Evolutionary conservation across 1,140 invertebrate species (phyloP), one percentile per base, ranked within the genome.

Genomic region (Bombus breviceps): DNA sequence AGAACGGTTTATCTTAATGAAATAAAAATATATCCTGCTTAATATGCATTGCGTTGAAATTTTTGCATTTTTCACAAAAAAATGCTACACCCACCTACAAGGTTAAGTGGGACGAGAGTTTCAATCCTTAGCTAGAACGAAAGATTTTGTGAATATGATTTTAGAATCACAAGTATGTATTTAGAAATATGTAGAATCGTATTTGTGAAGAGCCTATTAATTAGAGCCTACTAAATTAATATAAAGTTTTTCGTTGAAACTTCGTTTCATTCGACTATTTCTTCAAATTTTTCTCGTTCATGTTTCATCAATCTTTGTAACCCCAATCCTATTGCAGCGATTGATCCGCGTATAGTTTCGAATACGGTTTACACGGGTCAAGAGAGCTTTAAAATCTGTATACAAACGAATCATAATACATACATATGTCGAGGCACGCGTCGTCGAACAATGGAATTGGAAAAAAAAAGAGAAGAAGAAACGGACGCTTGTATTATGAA

Each of bases 391-490:
- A 69, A 68, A 25, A 43, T 72, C 22, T 41, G 25, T n/a, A 43
- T n/a, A 73, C 12, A 43, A 73, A 43, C 12, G 37, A 41, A 28
- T 12, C 10, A 8, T 39, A 41, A 28, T 28, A 41, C 47, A 53
- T 53, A 3, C 34, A 12, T 25, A 53, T 15, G 41, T 32, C 34
- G 39, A 53, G 41, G 15, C 72, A 75, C 43, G 32, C 13, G 34
- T 75, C 74, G 25, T 59, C 9, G 28, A 64, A 41, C 53, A 77
- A 77, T 64, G 75, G 75, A 32, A 78, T 43, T 43, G 39, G 3
- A 41, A 39, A 43, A 64, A 22, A n/a, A 77, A 77, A 25, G n/a
- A 39, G 22, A n/a, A 37, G 41, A 34, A 25, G 34, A 41, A 66
- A 66, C 25, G 34, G 18, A 9, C 34, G 59, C 25, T 13, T 32